Evolutionary conservation across 1,140 invertebrate species (phyloP).

Genomic region (Drosophila busckii): DNA sequence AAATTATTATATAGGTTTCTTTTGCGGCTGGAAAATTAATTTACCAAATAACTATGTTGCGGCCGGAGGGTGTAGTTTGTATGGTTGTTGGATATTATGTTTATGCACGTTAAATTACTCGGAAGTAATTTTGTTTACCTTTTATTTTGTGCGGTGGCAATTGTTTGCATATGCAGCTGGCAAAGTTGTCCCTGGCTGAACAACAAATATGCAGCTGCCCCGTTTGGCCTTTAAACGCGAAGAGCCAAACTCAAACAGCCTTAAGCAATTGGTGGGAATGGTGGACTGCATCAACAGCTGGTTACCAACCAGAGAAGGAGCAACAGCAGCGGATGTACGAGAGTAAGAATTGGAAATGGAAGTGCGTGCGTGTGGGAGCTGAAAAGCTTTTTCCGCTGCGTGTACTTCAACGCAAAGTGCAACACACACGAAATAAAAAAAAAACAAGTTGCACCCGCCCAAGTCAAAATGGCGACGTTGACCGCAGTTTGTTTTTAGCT

Average conservation of each 20-base stretch:
- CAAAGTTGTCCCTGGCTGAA: conserved; percentile 60
- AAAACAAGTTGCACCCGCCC: conserved; percentile 11
- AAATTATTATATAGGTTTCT: no score
- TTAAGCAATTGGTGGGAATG: conserved; percentile 20
- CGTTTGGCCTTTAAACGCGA: background rate
- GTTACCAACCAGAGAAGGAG: conserved; percentile 7
- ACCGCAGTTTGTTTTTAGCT: conserved; percentile 63
- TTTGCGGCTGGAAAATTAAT: no score
- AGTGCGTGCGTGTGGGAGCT: conserved; percentile 55
- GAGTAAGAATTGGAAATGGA: conserved; percentile 57
- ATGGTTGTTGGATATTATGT: conserved; percentile 30
- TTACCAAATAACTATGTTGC: no score
- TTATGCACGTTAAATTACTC: conserved; percentile 64
- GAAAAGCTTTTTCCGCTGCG: conserved; percentile 43
- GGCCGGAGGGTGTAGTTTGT: background rate
- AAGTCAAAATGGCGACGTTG: conserved; percentile 55
- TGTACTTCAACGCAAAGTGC: conserved; percentile 25
- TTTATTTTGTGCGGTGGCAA: conserved; percentile 73
- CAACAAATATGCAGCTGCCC: conserved; percentile 38
- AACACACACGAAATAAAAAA: conserved; percentile 10
- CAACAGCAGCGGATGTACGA: conserved; percentile 15
- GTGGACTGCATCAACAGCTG: no score
- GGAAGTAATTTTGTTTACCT: conserved; percentile 75
- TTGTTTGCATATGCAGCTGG: conserved; percentile 71
- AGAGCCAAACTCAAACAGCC: conserved; percentile 47